Conservation (phyloP, 2,888 invertebrate species). For the Tinea semifulvella region DNA sequence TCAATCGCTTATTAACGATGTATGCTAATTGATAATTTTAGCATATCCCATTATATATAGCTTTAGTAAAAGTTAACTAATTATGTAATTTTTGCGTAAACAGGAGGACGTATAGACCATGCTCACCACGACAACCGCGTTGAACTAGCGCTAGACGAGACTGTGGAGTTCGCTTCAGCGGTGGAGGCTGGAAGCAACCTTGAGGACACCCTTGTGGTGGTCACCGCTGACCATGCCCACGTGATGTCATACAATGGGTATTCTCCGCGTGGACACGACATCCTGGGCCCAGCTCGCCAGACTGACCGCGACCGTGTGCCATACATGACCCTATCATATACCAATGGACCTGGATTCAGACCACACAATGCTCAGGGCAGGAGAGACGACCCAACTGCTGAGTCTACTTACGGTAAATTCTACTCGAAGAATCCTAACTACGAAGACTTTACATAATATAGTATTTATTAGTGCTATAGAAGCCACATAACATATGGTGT, state of each 20-base stretch:
- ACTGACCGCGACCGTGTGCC: slow-evolving; percentile 46
- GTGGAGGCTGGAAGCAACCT: background rate
- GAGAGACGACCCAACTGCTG: slow-evolving; percentile 41
- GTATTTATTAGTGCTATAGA: too few species aligned
- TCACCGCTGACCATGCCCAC: slow-evolving; percentile 80
- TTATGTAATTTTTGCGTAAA: too few species aligned
- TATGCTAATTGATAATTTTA: too few species aligned
- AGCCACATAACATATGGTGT: too few species aligned
- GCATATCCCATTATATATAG: too few species aligned
- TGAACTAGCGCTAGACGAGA: slow-evolving; percentile 67
- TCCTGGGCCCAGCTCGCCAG: slow-evolving; percentile 31
- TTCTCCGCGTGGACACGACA: slow-evolving; percentile 51
- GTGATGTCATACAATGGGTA: slow-evolving; percentile 75
- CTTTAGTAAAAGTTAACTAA: too few species aligned
- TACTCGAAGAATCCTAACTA: too few species aligned
- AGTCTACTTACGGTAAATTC: too few species aligned
- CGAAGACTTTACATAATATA: too few species aligned
- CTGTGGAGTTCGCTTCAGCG: slow-evolving; percentile 22
- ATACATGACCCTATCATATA: slow-evolving; percentile 67
- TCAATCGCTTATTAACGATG: too few species aligned
- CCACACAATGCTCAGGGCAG: slow-evolving; percentile 28
- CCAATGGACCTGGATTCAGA: slow-evolving; percentile 66
- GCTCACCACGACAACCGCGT: slow-evolving; percentile 65
- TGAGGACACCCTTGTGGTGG: slow-evolving; percentile 71
- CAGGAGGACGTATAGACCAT: slow-evolving; percentile 62